A percentile compares a stretch with the other conserved stretches of the same genome.
Evolutionary conservation across 2,797 vertebrate species (phyloP).

Genomic region (Tympanoctomys barrerae): DNA sequence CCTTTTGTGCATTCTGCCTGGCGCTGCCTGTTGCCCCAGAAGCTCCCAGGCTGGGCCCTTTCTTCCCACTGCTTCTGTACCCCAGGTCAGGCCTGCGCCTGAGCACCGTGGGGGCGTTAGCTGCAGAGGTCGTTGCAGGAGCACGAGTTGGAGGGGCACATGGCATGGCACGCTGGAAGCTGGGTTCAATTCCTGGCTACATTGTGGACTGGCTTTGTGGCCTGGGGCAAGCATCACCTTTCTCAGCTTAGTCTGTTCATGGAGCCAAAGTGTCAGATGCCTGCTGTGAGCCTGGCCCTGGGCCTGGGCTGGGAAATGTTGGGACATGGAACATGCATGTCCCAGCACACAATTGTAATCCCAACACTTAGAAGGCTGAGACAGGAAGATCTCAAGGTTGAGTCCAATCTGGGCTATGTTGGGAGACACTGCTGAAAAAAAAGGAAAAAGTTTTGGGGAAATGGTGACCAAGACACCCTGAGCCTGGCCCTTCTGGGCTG

Average conservation of each 20-base stretch:
- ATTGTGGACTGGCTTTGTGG: background rate
- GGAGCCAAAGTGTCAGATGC: background rate
- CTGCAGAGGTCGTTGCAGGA: background rate
- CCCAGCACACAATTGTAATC: background rate
- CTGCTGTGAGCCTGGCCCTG: background rate
- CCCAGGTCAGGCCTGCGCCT: too few species aligned
- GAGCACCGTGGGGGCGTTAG: fast-evolving
- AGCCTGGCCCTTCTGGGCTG: background rate
- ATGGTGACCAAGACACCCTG: background rate
- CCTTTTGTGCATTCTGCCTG: background rate
- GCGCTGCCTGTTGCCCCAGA: background rate
- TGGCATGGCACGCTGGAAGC: background rate
- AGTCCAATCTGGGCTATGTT: background rate
- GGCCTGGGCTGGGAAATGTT: background rate
- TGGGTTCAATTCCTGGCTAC: fast-evolving
- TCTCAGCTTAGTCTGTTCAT: background rate
- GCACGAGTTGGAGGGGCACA: fast-evolving
- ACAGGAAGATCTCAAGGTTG: background rate
- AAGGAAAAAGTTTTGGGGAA: background rate
- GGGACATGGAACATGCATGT: background rate
- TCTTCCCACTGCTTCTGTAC: background rate
- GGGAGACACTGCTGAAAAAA: background rate
- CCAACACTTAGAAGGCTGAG: background rate
- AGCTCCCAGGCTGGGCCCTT: fast-evolving
- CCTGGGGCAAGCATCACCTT: background rate